A percentile compares a stretch with the other conserved stretches of the same genome.
Conservation (phyloP, 2,113 vertebrate genomes). For the Psittacara wagleri region DNA sequence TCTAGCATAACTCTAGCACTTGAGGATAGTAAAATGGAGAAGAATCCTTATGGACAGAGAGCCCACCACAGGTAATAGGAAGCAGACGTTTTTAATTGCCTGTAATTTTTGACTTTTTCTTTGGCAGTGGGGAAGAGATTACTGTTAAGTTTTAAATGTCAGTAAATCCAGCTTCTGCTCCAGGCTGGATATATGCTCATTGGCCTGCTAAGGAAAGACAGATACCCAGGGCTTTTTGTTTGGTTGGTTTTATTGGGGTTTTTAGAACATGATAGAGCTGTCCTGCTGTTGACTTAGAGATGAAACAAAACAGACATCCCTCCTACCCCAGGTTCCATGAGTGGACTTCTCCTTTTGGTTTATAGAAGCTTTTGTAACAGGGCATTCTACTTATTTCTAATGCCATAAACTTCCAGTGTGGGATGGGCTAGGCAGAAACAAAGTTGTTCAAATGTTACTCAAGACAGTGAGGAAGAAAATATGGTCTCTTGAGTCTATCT, state of each 20-base stretch:
- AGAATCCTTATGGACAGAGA: background rate
- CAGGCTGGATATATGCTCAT: background rate
- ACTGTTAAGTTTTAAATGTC: background rate
- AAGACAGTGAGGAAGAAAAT: background rate
- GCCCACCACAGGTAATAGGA: background rate
- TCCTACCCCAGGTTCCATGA: background rate
- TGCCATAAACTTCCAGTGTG: accelerated
- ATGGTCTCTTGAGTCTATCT: background rate
- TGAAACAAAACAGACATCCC: background rate
- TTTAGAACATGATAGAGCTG: background rate
- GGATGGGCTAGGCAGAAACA: background rate
- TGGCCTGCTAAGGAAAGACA: background rate
- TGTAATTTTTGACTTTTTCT: background rate
- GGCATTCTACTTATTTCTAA: background rate
- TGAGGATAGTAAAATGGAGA: background rate
- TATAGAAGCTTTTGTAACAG: background rate
- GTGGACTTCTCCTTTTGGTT: background rate
- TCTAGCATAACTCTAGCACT: background rate
- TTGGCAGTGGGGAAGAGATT: background rate
- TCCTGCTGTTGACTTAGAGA: background rate
- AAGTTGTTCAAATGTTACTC: background rate
- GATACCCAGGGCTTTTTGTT: too few relatives aligned
- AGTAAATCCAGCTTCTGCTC: background rate
- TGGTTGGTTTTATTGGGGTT: background rate
- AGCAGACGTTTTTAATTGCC: accelerated